Percentiles rank a stretch among this genome's conserved stretches.
Evolutionary conservation across 2,888 invertebrate genomes (phyloP).

Genomic region (Griposia aprilina): DNA sequence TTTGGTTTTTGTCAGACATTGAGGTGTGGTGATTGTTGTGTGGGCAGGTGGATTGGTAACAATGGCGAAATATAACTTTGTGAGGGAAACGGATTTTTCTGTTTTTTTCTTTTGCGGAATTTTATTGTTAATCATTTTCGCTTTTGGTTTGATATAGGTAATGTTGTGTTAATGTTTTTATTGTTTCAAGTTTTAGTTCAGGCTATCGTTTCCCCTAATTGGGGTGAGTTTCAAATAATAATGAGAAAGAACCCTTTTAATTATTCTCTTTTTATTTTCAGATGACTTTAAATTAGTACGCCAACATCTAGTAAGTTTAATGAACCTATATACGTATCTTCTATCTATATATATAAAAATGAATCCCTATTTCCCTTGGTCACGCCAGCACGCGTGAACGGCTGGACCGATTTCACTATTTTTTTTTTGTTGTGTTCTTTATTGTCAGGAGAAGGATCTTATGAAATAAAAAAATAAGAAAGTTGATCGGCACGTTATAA

Average conservation of each 20-base stretch:
- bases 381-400: too few relatives aligned
- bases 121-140: conserved; percentile 30
- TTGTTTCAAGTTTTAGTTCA: conserved; percentile 10
- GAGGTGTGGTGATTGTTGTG: conserved; percentile 80
- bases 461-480: too few relatives aligned
- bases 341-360: too few relatives aligned
- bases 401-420: too few relatives aligned
- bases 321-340: too few relatives aligned
- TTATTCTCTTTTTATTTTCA: background rate
- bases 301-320: background rate
- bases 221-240: background rate
- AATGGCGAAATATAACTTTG: conserved; percentile 58
- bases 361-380: too few relatives aligned
- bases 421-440: too few relatives aligned
- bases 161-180: conserved; percentile 8
- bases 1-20: conserved; percentile 88
- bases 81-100: conserved; percentile 24
- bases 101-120: conserved; percentile 17
- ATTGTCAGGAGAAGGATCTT: too few relatives aligned
- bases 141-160: conserved; percentile 1
- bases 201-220: background rate
- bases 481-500: too few relatives aligned
- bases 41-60: conserved; percentile 68
- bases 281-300: background rate
- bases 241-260: background rate